phyloP scores from a whole-genome alignment of 2,113 vertebrate genomes.

The Zosterops pallidus region DNA sequence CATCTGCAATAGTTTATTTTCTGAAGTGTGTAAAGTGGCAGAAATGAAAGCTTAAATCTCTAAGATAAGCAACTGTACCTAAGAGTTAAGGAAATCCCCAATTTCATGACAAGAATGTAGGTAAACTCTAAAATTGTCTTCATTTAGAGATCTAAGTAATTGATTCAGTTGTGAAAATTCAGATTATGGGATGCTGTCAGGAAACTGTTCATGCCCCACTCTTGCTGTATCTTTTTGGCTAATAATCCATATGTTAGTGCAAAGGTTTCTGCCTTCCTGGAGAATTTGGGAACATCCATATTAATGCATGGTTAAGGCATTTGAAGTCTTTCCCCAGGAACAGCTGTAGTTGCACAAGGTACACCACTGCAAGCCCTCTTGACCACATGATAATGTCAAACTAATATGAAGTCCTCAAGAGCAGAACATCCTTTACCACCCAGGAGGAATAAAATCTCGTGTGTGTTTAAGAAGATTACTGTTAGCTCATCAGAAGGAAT shows the following conservation, averaged over 20 bases:
- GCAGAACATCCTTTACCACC: not conserved
- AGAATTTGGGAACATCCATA: not conserved
- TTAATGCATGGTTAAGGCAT: not conserved
- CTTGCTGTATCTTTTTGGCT: not conserved
- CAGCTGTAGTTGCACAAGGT: not conserved
- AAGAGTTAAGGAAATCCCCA: not conserved
- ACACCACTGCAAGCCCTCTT: not conserved
- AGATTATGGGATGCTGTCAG: not conserved
- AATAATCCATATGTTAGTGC: not conserved
- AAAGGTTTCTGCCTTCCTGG: not conserved
- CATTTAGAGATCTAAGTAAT: not conserved
- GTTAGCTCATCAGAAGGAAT: slow-evolving; percentile 30
- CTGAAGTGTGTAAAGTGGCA: not conserved
- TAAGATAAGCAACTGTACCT: not conserved
- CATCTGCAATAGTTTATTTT: not conserved
- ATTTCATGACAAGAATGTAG: not conserved
- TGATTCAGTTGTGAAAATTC: not conserved
- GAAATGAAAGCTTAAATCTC: not conserved
- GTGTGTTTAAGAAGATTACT: slow-evolving; percentile 39
- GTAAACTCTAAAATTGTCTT: not conserved
- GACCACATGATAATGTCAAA: not conserved
- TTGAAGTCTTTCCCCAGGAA: not conserved
- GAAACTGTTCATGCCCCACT: not conserved
- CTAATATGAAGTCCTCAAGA: not conserved
- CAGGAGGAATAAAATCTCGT: slow-evolving; percentile 28